Evolutionary conservation across 2,888 invertebrate species (phyloP).

Genomic region (Drosophila helvetica): DNA sequence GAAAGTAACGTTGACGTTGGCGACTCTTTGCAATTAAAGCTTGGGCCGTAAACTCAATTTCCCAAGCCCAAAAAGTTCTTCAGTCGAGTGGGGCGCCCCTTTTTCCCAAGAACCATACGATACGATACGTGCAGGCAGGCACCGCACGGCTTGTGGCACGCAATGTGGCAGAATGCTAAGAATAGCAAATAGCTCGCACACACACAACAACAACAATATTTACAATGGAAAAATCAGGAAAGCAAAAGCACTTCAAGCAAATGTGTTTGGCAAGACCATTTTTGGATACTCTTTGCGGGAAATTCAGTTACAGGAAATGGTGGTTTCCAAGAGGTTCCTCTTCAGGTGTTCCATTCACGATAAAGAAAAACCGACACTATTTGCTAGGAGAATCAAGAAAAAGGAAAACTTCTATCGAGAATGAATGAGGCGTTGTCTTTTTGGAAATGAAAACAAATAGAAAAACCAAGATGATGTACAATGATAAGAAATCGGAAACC

Average conservation of each 20-base stretch:
- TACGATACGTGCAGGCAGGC: constrained; percentile 17
- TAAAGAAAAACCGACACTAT: constrained; percentile 7
- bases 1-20: constrained; percentile 60
- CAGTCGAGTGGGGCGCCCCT: constrained; percentile 55
- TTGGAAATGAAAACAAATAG: not conserved
- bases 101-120: constrained; percentile 1
- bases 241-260: constrained; percentile 8
- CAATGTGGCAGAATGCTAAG: constrained; percentile 53
- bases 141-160: constrained; percentile 40
- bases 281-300: not conserved
- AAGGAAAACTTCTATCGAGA: not conserved
- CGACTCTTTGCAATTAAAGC: constrained; percentile 46
- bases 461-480: not conserved
- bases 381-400: constrained; percentile 6
- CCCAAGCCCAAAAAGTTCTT: not conserved
- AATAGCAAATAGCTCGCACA: constrained; percentile 59
- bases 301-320: not conserved
- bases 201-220: not conserved
- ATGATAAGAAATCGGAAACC: not conserved
- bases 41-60: constrained; percentile 19
- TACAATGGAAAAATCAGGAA: constrained; percentile 12
- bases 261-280: not conserved
- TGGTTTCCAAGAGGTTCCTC: not conserved
- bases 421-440: not conserved
- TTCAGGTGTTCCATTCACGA: not conserved